These are phyloP conservation scores for Numida meleagris DNA, from an alignment of 2,113 vertebrate species.

Conservation along the genomic window DNA sequence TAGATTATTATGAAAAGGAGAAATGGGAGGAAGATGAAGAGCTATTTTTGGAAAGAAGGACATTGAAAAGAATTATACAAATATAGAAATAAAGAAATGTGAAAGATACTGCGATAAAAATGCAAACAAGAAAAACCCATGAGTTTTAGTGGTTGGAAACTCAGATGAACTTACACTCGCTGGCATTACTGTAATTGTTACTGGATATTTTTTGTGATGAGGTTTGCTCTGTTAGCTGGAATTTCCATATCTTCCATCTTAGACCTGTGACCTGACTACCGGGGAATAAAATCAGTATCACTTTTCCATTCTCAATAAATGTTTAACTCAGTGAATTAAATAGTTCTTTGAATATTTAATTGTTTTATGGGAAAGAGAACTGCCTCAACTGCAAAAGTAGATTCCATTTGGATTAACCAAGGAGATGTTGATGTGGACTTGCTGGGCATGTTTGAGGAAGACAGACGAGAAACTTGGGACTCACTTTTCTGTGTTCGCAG, in stretches of 20 bases:
- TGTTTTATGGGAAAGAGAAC: slow-evolving; percentile 25
- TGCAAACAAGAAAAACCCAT: not conserved
- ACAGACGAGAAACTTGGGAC: not conserved
- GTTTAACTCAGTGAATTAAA: slow-evolving; percentile 69
- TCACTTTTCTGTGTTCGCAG: not conserved
- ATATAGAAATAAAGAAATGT: not conserved
- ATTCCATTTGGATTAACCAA: slow-evolving; percentile 18
- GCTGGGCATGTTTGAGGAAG: not conserved
- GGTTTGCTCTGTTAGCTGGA: slow-evolving; percentile 43
- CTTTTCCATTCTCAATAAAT: slow-evolving; percentile 61
- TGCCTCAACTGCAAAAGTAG: not conserved
- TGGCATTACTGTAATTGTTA: not conserved
- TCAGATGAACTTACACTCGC: not conserved
- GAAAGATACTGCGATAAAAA: not conserved
- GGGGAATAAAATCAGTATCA: slow-evolving; percentile 62
- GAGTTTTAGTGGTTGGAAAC: not conserved
- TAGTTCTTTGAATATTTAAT: slow-evolving; percentile 67
- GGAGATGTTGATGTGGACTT: not conserved
- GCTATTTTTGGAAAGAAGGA: not conserved
- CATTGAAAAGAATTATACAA: not conserved
- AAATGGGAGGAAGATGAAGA: not conserved
- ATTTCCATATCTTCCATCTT: slow-evolving; percentile 52
- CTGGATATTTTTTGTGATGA: not conserved
- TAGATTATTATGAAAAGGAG: not conserved
- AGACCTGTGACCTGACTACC: slow-evolving; percentile 38